Conservation (phyloP, 2,113 vertebrate genomes). For the Tricholaema leucomelas region DNA sequence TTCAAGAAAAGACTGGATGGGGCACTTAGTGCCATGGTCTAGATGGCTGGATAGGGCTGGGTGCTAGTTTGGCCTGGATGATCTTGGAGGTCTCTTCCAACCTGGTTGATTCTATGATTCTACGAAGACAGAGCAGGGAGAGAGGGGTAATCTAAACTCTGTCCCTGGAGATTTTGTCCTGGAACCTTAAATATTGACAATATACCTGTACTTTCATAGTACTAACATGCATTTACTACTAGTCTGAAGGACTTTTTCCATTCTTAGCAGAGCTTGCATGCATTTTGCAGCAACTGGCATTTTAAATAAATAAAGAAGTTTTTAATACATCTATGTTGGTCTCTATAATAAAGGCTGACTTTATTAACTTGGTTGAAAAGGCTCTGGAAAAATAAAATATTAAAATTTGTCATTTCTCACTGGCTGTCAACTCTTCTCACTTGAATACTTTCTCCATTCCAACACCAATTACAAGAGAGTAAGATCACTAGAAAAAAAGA, state of each 20-base stretch:
- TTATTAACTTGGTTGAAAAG: background rate
- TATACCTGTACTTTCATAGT: background rate
- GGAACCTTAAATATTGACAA: too few relatives aligned
- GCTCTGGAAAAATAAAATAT: too few relatives aligned
- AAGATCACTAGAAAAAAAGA: background rate
- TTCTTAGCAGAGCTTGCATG: background rate
- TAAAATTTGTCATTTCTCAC: background rate
- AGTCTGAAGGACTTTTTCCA: background rate
- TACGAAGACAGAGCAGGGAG: too few relatives aligned
- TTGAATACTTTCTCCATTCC: background rate
- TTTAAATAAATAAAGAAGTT: too few relatives aligned
- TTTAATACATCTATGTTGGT: background rate
- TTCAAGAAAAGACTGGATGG: too few relatives aligned
- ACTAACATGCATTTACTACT: background rate
- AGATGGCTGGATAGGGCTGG: too few relatives aligned
- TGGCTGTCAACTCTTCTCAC: background rate
- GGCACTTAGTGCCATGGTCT: too few relatives aligned
- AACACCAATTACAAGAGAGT: background rate
- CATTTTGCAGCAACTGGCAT: background rate
- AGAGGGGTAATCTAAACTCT: too few relatives aligned
- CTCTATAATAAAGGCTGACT: background rate
- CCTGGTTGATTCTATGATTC: too few relatives aligned
- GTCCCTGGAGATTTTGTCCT: too few relatives aligned
- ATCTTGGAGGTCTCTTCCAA: too few relatives aligned
- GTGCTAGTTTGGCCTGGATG: too few relatives aligned